Percentiles rank a stretch among this genome's conserved stretches.
Conservation (phyloP, 1,140 invertebrate species). For the Paralvinella palmiformis region DNA sequence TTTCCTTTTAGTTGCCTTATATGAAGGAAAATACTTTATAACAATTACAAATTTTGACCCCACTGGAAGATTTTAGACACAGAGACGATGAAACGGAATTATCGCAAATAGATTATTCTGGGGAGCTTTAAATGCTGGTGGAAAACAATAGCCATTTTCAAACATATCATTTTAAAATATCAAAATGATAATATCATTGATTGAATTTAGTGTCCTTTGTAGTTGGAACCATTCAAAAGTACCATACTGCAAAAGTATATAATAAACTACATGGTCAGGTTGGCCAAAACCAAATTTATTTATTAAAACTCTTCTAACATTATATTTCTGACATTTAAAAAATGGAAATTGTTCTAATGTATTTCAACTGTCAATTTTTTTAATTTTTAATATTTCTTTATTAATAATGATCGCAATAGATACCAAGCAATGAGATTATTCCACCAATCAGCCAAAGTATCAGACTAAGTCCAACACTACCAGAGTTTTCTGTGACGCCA, state of each 20-base stretch:
- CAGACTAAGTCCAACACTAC: slow-evolving; percentile 68
- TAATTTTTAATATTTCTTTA: neutral
- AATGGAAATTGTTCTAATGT: slow-evolving; percentile 26
- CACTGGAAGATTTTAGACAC: no score
- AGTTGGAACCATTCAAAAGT: no score
- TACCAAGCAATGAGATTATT: slow-evolving; percentile 53
- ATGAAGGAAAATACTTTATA: no score
- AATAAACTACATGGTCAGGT: neutral
- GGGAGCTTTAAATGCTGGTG: no score
- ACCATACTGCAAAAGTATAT: no score
- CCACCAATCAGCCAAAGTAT: slow-evolving; percentile 76
- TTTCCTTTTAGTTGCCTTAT: neutral
- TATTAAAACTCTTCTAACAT: neutral
- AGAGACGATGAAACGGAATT: no score
- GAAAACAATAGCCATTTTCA: no score
- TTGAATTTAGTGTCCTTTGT: no score
- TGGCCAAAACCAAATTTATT: neutral
- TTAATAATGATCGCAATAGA: slow-evolving; percentile 29
- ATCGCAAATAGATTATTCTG: no score
- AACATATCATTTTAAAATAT: no score
- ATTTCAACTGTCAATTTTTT: neutral
- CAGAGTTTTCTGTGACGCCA: slow-evolving; percentile 70
- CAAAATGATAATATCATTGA: no score
- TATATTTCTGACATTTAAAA: neutral
- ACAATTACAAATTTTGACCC: no score